Evolutionary conservation across 2,888 invertebrate species (phyloP).

Genomic region (Drosophila setosimentum): DNA sequence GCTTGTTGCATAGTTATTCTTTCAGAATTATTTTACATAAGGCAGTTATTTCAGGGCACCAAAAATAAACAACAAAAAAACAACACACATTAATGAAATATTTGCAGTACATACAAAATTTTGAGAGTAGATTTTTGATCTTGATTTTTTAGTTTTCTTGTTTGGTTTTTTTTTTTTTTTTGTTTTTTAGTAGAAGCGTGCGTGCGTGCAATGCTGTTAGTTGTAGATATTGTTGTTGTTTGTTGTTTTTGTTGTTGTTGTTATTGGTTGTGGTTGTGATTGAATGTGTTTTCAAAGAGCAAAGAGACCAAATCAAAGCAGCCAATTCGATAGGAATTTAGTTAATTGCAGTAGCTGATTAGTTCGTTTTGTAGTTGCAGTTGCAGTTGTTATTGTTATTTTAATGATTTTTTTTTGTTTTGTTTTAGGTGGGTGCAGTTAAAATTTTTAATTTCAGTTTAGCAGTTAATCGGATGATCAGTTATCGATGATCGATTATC

Average conservation of each 20-base stretch:
- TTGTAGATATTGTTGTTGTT: conserved; percentile 36
- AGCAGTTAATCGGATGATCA: conserved; percentile 40
- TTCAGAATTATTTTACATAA: neutral
- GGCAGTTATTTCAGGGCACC: conserved; percentile 26
- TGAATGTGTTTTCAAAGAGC: conserved; percentile 53
- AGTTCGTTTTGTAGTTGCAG: conserved; percentile 28
- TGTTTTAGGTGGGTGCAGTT: conserved; percentile 56
- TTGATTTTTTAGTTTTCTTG: conserved; percentile 21
- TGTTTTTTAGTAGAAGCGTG: conserved; percentile 52
- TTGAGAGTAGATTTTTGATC: conserved; percentile 42
- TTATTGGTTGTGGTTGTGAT: conserved; percentile 44
- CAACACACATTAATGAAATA: conserved; percentile 34
- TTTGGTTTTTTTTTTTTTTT: conserved; percentile 28
- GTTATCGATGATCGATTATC: conserved; percentile 34
- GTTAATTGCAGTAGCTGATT: conserved; percentile 46
- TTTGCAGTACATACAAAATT: conserved; percentile 72
- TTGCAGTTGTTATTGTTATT: conserved; percentile 24
- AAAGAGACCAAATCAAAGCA: conserved; percentile 75
- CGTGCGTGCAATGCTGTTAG: conserved; percentile 63
- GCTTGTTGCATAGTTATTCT: neutral
- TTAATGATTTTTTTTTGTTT: conserved; percentile 22
- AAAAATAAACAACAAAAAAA: conserved; percentile 7
- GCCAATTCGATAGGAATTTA: conserved; percentile 61
- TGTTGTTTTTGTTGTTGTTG: conserved; percentile 29
- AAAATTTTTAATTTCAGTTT: conserved; percentile 54